phyloP scores from a whole-genome alignment of 2,888 invertebrate genomes.

The Eupithecia dodoneata region DNA sequence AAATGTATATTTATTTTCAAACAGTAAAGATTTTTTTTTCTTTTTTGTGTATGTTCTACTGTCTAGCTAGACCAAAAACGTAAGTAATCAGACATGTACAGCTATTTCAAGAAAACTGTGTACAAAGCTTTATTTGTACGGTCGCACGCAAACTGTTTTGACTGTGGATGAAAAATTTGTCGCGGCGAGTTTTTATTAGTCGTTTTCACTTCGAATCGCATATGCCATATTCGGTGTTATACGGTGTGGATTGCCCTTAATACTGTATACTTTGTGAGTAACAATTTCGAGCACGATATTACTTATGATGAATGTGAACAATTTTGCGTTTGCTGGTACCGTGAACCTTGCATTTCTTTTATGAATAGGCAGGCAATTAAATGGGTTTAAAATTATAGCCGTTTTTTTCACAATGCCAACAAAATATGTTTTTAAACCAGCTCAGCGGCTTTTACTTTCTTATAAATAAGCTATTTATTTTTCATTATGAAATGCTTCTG shows the following conservation, averaged over 20 bases:
- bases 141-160: slow-evolving; percentile 61
- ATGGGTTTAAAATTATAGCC: slow-evolving; percentile 7
- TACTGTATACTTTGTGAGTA: slow-evolving; percentile 41
- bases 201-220: slow-evolving; percentile 37
- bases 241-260: slow-evolving; percentile 47
- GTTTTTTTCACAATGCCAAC: slow-evolving; percentile 3
- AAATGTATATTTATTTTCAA: background rate
- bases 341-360: slow-evolving; percentile 17
- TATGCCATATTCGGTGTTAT: slow-evolving; percentile 38
- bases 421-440: background rate
- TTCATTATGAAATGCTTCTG: background rate
- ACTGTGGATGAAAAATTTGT: slow-evolving; percentile 67
- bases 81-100: background rate
- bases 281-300: slow-evolving; percentile 47
- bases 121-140: slow-evolving; percentile 42
- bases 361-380: slow-evolving; percentile 9
- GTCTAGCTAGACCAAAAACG: background rate
- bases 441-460: background rate
- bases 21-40: background rate
- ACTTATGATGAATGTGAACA: slow-evolving; percentile 40
- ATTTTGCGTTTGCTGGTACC: slow-evolving; percentile 29
- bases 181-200: slow-evolving; percentile 55
- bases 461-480: slow-evolving; percentile 13
- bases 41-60: no score
- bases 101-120: slow-evolving; percentile 13